These are phyloP conservation scores for Brassicogethes aeneus DNA, from an alignment of 2,888 invertebrate genomes.

Conservation along the genomic window DNA sequence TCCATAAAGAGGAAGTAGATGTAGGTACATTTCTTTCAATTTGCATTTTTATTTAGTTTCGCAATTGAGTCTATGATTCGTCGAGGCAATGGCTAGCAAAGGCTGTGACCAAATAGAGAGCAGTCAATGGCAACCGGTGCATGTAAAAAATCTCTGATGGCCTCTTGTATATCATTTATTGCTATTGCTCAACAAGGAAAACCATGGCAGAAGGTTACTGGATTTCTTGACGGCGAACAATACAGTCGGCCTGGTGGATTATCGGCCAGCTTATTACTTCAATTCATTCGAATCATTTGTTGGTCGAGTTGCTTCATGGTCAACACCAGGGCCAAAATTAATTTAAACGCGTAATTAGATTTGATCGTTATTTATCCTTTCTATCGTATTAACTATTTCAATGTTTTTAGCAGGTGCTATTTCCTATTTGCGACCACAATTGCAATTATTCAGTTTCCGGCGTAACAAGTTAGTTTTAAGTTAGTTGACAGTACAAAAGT, in stretches of 20 bases:
- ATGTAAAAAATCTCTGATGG: conserved; percentile 31
- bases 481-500: no score
- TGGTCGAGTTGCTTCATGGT: conserved; percentile 29
- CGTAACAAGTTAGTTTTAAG: no score
- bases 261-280: not conserved
- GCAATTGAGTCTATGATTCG: no score
- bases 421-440: no score
- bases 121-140: conserved; percentile 33
- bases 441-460: no score
- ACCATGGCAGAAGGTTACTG: conserved; percentile 33
- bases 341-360: conserved; percentile 17
- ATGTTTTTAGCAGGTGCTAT: no score
- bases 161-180: conserved; percentile 32
- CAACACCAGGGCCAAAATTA: conserved; percentile 38
- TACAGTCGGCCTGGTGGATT: conserved; percentile 18
- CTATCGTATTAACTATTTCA: no score
- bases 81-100: no score
- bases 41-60: no score
- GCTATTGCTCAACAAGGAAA: conserved; percentile 33
- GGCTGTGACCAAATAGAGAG: conserved; percentile 26
- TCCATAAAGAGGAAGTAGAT: no score
- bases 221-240: conserved; percentile 22
- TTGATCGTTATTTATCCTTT: conserved; percentile 6
- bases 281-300: conserved; percentile 18
- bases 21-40: no score